phyloP scores from a whole-genome alignment of 37 sponge, comb jelly and placozoan species.

The Dysidea cf. avara region DNA sequence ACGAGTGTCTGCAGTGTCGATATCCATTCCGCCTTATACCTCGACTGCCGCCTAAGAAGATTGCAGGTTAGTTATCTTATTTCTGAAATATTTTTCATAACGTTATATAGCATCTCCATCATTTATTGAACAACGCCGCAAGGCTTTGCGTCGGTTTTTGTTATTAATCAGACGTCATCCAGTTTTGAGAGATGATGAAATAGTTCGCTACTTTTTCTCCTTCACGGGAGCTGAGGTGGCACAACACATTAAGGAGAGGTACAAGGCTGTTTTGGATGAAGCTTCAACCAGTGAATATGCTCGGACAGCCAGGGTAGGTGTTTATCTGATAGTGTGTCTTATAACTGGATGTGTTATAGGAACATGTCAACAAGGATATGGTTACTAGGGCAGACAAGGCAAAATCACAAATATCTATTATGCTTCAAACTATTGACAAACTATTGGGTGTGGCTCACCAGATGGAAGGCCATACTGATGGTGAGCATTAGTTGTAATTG shows the following conservation, averaged over 20 bases:
- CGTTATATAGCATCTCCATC: slow-evolving; percentile 19
- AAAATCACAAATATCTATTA: slow-evolving; percentile 49
- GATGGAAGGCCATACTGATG: no score
- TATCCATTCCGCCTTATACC: slow-evolving; percentile 87
- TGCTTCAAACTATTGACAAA: slow-evolving; percentile 33
- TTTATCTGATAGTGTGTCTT: not conserved
- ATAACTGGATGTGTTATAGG: slow-evolving; percentile 16
- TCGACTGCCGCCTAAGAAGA: slow-evolving; percentile 86
- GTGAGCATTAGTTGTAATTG: no score
- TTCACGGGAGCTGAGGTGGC: slow-evolving; percentile 65
- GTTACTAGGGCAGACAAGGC: slow-evolving; percentile 40
- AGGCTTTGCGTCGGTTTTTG: slow-evolving; percentile 66
- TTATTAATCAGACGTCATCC: slow-evolving; percentile 85
- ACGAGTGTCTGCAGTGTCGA: slow-evolving; percentile 73
- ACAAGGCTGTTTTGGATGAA: slow-evolving; percentile 63
- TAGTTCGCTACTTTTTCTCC: slow-evolving; percentile 76
- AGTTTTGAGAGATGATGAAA: slow-evolving; percentile 64
- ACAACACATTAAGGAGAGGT: slow-evolving; percentile 70
- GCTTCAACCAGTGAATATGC: slow-evolving; percentile 48
- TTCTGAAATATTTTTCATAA: not conserved
- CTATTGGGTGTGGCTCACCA: slow-evolving; percentile 26
- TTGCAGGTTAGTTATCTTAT: slow-evolving; percentile 46
- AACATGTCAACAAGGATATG: slow-evolving; percentile 45
- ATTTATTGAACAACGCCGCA: slow-evolving; percentile 71
- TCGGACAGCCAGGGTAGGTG: slow-evolving; percentile 29